A percentile compares a stretch with the other conserved stretches of the same genome.
These are phyloP conservation scores for Epinotia nisella DNA, from an alignment of 2,888 invertebrate genomes.

Conservation along the genomic window DNA sequence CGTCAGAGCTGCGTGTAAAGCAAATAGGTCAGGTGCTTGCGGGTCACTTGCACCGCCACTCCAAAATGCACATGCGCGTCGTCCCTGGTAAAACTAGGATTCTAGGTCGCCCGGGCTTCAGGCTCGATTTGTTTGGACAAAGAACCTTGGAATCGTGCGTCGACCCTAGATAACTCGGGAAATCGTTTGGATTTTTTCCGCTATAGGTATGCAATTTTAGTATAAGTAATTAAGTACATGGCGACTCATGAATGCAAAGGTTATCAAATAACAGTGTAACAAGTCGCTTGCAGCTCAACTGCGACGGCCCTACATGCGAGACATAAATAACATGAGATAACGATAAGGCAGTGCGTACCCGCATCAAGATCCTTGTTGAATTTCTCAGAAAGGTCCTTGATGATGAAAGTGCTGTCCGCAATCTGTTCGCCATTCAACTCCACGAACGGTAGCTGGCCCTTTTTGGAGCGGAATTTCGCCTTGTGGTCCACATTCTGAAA, in stretches of 20 bases:
- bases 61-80: slow-evolving; percentile 70
- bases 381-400: slow-evolving; percentile 93
- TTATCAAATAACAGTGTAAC: slow-evolving; percentile 42
- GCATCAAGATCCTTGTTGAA: slow-evolving; percentile 94
- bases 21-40: slow-evolving; percentile 51
- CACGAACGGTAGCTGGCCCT: slow-evolving; percentile 97
- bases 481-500: slow-evolving; percentile 97
- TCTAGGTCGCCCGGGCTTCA: slow-evolving; percentile 51
- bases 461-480: slow-evolving; percentile 96
- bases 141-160: slow-evolving; percentile 11
- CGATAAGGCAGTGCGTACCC: slow-evolving; percentile 59
- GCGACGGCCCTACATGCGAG: slow-evolving; percentile 15
- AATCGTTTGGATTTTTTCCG: background rate
- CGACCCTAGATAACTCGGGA: slow-evolving; percentile 12
- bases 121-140: slow-evolving; percentile 13
- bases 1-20: slow-evolving; percentile 85
- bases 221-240: background rate
- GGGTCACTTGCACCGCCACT: slow-evolving; percentile 42
- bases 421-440: slow-evolving; percentile 98
- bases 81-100: slow-evolving; percentile 52
- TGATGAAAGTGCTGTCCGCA: slow-evolving; percentile 95
- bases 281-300: slow-evolving; percentile 22
- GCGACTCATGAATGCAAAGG: slow-evolving; percentile 14
- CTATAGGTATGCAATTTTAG: background rate
- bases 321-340: slow-evolving; percentile 46